Evolutionary conservation across 2,888 invertebrate genomes (phyloP).

Genomic region (Heterodera filipjevi): DNA sequence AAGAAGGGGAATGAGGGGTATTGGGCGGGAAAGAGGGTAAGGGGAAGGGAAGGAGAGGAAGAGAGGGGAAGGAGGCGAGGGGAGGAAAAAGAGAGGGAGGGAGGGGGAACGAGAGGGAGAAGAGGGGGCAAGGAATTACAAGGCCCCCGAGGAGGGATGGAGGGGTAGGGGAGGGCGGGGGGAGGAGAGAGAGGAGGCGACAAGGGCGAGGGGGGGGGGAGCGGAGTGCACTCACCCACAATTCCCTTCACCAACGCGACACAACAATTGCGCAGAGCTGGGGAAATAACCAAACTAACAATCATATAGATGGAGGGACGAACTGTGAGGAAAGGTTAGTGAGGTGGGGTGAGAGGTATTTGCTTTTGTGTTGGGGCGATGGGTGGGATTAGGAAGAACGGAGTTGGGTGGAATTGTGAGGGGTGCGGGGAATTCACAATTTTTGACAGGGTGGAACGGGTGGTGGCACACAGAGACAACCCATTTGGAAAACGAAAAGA

Average conservation of each 20-base stretch:
- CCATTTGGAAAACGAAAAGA: not conserved
- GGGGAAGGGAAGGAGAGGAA: too few species aligned
- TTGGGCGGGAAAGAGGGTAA: too few species aligned
- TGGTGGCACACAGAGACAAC: not conserved
- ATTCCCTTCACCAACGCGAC: not conserved
- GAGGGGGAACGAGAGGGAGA: too few species aligned
- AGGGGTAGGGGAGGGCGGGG: too few species aligned
- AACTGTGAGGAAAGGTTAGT: not conserved
- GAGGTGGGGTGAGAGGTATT: not conserved
- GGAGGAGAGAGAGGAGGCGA: not conserved
- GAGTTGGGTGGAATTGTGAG: not conserved
- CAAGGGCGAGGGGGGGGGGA: not conserved
- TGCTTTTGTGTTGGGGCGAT: not conserved
- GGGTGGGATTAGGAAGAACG: not conserved
- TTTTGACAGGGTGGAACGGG: not conserved
- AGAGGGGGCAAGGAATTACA: too few species aligned
- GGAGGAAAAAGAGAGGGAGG: not conserved
- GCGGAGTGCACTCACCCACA: not conserved
- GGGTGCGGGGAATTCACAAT: not conserved
- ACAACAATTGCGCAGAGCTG: constrained; percentile 2
- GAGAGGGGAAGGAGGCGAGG: not conserved
- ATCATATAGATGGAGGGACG: not conserved
- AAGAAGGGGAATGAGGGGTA: not conserved
- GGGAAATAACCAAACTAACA: not conserved
- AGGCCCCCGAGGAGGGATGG: too few species aligned